Conservation (phyloP, 2,888 invertebrate species). For the Carpatolechia fugitivella region DNA sequence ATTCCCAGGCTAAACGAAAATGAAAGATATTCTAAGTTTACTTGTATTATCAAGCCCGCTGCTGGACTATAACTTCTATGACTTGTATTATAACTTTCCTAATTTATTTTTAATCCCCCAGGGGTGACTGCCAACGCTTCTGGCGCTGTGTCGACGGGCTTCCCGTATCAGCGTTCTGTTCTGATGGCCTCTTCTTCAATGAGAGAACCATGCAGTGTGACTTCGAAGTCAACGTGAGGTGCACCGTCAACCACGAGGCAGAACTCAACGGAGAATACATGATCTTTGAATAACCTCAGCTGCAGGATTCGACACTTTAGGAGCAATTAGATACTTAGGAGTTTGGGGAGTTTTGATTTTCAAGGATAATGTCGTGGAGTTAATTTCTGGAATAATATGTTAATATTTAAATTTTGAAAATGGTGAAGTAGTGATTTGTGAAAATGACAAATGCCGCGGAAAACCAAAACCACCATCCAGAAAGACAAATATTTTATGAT, state of each 20-base stretch:
- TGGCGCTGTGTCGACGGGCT: conserved; percentile 57
- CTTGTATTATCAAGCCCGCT: too few species aligned
- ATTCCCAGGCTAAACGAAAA: too few species aligned
- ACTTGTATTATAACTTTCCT: too few species aligned
- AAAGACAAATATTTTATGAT: too few species aligned
- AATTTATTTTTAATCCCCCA: conserved; percentile 25
- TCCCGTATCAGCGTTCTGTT: conserved; percentile 48
- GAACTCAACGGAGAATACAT: conserved; percentile 62
- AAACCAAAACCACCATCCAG: too few species aligned
- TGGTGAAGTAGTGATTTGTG: too few species aligned
- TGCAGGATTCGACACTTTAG: conserved; percentile 20
- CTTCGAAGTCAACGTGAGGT: conserved; percentile 62
- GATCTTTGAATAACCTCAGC: conserved; percentile 39
- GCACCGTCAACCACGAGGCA: conserved; percentile 39
- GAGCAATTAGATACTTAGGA: conserved; percentile 34
- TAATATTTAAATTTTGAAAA: too few species aligned
- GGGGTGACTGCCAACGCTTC: conserved; percentile 67
- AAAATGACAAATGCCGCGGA: too few species aligned
- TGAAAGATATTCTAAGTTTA: too few species aligned
- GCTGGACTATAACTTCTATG: too few species aligned
- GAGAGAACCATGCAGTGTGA: conserved; percentile 58
- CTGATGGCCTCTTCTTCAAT: conserved; percentile 69
- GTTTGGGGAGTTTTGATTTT: conserved; percentile 15
- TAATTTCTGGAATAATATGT: too few species aligned
- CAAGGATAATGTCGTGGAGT: not conserved